A percentile compares a stretch with the other conserved stretches of the same genome.
These are phyloP conservation scores for Diarsia dahlii DNA, from an alignment of 2,888 invertebrate genomes.

Conservation along the genomic window DNA sequence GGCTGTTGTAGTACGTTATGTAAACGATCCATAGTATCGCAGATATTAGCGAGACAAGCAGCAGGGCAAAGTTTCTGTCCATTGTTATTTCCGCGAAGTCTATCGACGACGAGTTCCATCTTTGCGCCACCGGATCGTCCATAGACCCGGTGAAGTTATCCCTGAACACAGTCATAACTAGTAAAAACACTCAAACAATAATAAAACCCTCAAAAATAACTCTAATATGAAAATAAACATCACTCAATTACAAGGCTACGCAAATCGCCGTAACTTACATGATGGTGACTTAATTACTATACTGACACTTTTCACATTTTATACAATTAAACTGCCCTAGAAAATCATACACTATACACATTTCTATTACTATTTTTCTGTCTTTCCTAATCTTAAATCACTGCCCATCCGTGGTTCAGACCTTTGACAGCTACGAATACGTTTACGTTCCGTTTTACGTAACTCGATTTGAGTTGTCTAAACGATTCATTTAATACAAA, in stretches of 20 bases:
- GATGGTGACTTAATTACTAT: conserved; percentile 68
- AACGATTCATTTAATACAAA: background rate
- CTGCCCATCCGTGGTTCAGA: conserved; percentile 73
- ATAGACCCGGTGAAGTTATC: conserved; percentile 79
- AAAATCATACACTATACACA: conserved; percentile 74
- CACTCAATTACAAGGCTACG: conserved; percentile 71
- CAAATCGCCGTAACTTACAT: conserved; percentile 80
- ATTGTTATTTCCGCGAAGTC: conserved; percentile 92
- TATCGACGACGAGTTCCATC: conserved; percentile 92
- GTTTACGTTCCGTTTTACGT: conserved; percentile 40
- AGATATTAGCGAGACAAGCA: conserved; percentile 95
- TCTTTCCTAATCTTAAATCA: conserved; percentile 75
- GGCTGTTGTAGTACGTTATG: conserved; percentile 98
- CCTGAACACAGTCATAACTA: conserved; percentile 76
- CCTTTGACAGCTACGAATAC: conserved; percentile 70
- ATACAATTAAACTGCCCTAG: conserved; percentile 67
- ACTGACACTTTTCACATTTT: conserved; percentile 81
- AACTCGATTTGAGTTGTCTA: background rate
- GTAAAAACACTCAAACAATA: conserved; percentile 58
- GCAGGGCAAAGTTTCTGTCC: conserved; percentile 94
- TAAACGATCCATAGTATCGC: conserved; percentile 98
- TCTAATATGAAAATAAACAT: conserved; percentile 74
- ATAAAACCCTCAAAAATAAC: conserved; percentile 70
- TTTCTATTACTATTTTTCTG: conserved; percentile 71
- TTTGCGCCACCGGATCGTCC: conserved; percentile 83